Evolutionary conservation across 2,888 invertebrate genomes (phyloP).

Genomic region (Heteromurus nitidus): DNA sequence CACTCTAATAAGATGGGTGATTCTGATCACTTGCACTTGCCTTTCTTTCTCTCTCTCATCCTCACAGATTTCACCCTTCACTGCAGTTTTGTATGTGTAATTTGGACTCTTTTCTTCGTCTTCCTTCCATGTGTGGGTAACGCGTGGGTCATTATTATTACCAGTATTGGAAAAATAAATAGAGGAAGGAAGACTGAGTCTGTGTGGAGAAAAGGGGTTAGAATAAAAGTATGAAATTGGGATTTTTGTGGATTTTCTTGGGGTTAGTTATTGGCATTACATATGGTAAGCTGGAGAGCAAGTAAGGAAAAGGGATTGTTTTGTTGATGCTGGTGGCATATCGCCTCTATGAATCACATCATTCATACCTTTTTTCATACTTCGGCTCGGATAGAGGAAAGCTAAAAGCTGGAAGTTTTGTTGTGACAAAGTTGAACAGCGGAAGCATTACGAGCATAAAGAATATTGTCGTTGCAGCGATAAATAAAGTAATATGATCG

Average conservation of each 20-base stretch:
- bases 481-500: constrained; percentile 65
- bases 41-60: neutral
- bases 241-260: constrained; percentile 57
- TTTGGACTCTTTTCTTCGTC: too few species aligned
- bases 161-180: constrained; percentile 57
- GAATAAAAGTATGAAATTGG: constrained; percentile 42
- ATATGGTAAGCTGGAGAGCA: constrained; percentile 20
- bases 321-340: constrained; percentile 18
- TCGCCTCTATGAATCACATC: constrained; percentile 47
- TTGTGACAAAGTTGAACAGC: constrained; percentile 53
- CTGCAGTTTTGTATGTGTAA: neutral
- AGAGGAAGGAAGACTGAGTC: constrained; percentile 13
- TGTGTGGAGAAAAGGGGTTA: constrained; percentile 15
- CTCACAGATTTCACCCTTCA: constrained; percentile 6
- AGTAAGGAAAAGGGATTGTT: constrained; percentile 11
- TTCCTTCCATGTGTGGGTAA: neutral
- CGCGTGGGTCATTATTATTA: constrained; percentile 52
- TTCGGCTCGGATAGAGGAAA: too few species aligned
- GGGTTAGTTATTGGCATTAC: constrained; percentile 54
- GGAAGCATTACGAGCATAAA: constrained; percentile 18
- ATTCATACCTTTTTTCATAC: neutral
- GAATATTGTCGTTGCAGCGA: constrained; percentile 50
- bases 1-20: too few species aligned
- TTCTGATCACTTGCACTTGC: neutral
- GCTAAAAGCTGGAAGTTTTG: constrained; percentile 18